Evolutionary conservation across 2,797 vertebrate species (phyloP).

Genomic region (Lepidocolaptes lacrymiger): DNA sequence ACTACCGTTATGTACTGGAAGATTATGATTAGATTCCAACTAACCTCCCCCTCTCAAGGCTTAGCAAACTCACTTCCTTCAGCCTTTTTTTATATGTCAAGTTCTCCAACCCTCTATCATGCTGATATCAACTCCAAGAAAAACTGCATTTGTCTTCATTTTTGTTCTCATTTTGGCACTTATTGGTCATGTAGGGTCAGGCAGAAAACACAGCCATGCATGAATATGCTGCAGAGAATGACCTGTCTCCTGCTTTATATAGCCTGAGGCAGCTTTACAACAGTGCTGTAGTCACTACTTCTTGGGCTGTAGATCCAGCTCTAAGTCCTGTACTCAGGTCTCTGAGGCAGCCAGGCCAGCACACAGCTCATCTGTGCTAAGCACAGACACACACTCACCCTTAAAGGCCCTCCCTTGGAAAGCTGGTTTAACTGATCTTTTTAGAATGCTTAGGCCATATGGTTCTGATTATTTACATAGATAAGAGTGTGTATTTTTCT

Average conservation of each 20-base stretch:
- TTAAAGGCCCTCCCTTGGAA: background rate
- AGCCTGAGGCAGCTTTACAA: background rate
- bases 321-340: background rate
- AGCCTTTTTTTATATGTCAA: background rate
- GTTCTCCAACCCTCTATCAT: background rate
- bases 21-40: background rate
- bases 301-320: background rate
- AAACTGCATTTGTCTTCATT: background rate
- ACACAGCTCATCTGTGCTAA: background rate
- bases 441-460: conserved; percentile 39
- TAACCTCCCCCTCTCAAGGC: background rate
- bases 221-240: background rate
- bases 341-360: background rate
- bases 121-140: background rate
- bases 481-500: conserved; percentile 34
- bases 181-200: background rate
- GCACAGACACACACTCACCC: background rate
- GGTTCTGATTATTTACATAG: conserved; percentile 64
- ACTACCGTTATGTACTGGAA: background rate
- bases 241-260: background rate
- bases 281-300: background rate
- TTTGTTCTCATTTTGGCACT: background rate
- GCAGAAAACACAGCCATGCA: background rate
- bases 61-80: background rate
- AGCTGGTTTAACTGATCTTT: conserved; percentile 6